These are phyloP conservation scores for Hippolais icterina DNA, from an alignment of 2,113 vertebrate species.

Conservation along the genomic window DNA sequence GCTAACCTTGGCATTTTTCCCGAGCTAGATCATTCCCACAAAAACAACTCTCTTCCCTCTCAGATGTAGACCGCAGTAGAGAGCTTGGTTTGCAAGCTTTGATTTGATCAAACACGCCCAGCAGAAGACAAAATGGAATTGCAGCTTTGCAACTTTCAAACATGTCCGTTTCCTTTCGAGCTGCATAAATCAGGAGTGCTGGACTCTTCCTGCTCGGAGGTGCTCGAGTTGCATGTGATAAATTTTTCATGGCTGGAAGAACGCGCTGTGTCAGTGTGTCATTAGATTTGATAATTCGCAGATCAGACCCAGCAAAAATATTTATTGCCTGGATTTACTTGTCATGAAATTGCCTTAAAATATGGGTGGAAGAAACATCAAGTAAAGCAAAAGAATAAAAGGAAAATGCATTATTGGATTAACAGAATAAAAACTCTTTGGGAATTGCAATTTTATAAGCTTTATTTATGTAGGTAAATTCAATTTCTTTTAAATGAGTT, in stretches of 20 bases:
- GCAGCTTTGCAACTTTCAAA: background rate
- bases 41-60: conserved; percentile 16
- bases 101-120: conserved; percentile 29
- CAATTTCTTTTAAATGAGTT: conserved; percentile 8
- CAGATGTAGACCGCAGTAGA: background rate
- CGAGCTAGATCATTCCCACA: conserved; percentile 46
- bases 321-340: conserved; percentile 62
- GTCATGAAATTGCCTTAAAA: conserved; percentile 44
- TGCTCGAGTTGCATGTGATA: background rate
- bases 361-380: background rate
- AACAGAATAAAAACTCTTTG: conserved; percentile 10
- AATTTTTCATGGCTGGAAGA: conserved; percentile 11
- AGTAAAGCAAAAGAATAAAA: background rate
- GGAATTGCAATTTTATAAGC: background rate
- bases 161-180: background rate
- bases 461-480: conserved; percentile 26
- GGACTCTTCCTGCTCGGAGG: background rate
- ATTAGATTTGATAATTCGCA: conserved; percentile 28
- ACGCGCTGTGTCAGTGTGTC: background rate
- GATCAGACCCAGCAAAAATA: conserved; percentile 22
- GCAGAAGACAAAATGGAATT: conserved; percentile 10
- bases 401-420: conserved; percentile 48
- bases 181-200: background rate
- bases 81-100: conserved; percentile 20
- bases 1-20: conserved; percentile 59